These are phyloP conservation scores for Athalia rosae DNA, from an alignment of 2,888 invertebrate genomes.

Conservation along the genomic window DNA sequence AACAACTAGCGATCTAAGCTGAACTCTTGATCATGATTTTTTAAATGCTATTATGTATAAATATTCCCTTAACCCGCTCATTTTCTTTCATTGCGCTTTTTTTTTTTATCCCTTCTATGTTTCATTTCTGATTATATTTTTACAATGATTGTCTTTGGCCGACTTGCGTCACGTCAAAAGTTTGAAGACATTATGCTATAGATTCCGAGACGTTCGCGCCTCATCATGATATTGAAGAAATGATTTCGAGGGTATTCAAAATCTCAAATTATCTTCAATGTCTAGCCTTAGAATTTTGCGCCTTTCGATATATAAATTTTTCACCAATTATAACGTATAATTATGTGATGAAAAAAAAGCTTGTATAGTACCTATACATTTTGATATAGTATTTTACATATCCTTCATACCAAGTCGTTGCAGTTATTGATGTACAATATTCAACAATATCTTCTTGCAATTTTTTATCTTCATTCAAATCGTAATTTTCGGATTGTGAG, in stretches of 20 bases:
- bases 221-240: conserved; percentile 19
- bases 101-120: neutral
- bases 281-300: conserved; percentile 37
- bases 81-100: neutral
- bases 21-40: conserved; percentile 14
- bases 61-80: no score
- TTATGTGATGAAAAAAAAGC: neutral
- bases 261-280: conserved; percentile 13
- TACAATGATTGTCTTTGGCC: no score
- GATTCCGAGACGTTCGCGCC: neutral
- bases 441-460: no score
- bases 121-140: neutral
- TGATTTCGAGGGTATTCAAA: conserved; percentile 1
- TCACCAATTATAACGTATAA: neutral
- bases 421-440: neutral
- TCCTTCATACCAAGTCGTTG: conserved; percentile 21
- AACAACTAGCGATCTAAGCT: conserved; percentile 53
- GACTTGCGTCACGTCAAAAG: conserved; percentile 2
- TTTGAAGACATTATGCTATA: neutral
- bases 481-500: neutral
- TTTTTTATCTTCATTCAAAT: no score
- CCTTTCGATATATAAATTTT: conserved; percentile 29
- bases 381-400: conserved; percentile 30
- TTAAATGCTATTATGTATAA: no score
- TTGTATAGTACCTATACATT: conserved; percentile 4